Conservation (phyloP, 2,797 vertebrate species). For the Tinamus major region DNA sequence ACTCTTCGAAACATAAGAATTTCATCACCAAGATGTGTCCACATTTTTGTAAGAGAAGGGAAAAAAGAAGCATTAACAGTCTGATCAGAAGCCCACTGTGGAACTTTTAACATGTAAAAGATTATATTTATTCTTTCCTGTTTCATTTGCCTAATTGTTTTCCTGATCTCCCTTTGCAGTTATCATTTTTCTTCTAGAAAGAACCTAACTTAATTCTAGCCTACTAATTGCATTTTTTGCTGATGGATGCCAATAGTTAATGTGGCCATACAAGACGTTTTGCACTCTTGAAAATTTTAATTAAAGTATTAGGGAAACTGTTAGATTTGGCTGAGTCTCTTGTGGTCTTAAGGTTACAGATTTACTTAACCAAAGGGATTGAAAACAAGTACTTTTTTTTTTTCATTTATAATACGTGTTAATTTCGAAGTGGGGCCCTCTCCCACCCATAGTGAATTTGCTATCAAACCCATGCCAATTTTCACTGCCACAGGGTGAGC, state of each 20-base stretch:
- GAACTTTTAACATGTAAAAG: slow-evolving; percentile 15
- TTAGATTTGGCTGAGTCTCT: background rate
- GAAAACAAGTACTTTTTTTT: background rate
- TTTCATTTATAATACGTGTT: background rate
- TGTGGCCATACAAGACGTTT: background rate
- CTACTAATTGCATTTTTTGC: slow-evolving; percentile 19
- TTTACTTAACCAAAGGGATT: background rate
- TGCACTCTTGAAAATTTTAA: background rate
- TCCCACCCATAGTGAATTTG: background rate
- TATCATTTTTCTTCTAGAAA: background rate
- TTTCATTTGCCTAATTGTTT: slow-evolving; percentile 4
- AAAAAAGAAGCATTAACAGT: background rate
- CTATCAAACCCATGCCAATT: background rate
- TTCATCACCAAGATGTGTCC: background rate
- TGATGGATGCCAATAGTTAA: slow-evolving; percentile 12
- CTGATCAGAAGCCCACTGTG: background rate
- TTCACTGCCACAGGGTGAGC: background rate
- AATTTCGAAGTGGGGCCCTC: background rate
- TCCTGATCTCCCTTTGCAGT: background rate
- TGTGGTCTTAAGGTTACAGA: background rate
- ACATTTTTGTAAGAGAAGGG: background rate
- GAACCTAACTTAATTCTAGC: background rate
- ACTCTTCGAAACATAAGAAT: slow-evolving; percentile 32
- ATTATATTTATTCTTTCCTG: slow-evolving; percentile 1
- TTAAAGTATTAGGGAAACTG: background rate